Conservation (phyloP, 35 echinoderm and acorn worm species). For the Hemicentrotus pulcherrimus region DNA sequence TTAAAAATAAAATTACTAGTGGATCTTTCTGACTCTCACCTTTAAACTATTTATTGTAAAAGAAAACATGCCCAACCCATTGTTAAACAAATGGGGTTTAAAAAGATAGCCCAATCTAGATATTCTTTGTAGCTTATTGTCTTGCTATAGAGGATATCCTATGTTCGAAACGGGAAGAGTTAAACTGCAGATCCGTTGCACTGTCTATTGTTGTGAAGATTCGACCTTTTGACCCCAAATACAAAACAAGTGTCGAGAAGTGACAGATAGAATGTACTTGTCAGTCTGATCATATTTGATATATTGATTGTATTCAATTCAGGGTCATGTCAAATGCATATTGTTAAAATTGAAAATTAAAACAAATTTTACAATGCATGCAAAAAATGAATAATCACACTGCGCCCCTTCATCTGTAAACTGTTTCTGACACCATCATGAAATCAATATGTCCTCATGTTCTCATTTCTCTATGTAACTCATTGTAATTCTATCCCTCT, state of each 20-base stretch:
- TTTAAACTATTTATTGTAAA: background rate
- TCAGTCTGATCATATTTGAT: background rate
- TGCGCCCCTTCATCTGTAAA: no score
- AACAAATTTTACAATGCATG: no score
- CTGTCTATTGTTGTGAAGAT: background rate
- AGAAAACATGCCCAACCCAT: background rate
- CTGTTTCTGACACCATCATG: no score
- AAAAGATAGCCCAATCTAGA: background rate
- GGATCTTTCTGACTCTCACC: no score
- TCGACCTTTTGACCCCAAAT: background rate
- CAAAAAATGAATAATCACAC: no score
- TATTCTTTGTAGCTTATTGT: background rate
- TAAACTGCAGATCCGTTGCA: background rate
- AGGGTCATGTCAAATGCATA: background rate
- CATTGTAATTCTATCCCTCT: no score
- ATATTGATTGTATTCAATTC: background rate
- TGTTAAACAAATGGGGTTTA: background rate
- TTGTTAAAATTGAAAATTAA: no score
- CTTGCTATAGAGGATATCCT: background rate
- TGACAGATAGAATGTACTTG: background rate
- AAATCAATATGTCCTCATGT: no score
- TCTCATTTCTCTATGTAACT: no score
- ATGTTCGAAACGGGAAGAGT: background rate
- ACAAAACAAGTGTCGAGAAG: background rate
- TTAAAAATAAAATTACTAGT: no score